Evolutionary conservation across 2,113 vertebrate species (phyloP).

Genomic region (Tauraco erythrolophus): DNA sequence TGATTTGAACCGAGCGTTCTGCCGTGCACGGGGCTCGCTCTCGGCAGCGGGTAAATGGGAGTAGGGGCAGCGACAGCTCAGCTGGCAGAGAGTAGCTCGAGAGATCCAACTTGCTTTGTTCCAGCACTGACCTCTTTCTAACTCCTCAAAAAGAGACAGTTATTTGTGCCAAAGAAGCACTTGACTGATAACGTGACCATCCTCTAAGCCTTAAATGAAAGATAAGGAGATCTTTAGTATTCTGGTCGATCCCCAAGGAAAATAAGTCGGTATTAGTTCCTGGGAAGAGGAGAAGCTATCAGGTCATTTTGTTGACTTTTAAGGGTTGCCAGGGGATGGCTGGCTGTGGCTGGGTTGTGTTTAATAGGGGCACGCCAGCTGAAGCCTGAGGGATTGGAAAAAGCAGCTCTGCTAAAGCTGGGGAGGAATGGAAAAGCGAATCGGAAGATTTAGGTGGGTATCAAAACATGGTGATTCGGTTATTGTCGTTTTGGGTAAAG

Average conservation of each 20-base stretch:
- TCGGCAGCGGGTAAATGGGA: fast-evolving
- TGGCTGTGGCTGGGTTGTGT: not conserved
- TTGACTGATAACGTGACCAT: not conserved
- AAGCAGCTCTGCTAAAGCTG: not conserved
- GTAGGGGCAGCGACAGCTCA: not conserved
- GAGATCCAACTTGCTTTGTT: not conserved
- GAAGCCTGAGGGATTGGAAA: not conserved
- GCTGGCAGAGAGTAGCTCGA: not conserved
- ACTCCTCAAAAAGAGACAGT: not conserved
- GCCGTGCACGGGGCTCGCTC: not conserved
- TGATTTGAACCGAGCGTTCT: fast-evolving
- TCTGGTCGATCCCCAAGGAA: not conserved
- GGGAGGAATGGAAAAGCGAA: not conserved
- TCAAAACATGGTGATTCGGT: fast-evolving
- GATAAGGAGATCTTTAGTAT: not conserved
- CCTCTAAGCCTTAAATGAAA: not conserved
- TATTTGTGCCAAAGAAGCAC: not conserved
- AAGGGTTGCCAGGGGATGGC: not conserved
- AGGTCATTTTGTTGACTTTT: not conserved
- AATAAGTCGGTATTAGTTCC: not conserved
- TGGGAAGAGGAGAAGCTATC: not conserved
- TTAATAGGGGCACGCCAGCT: not conserved
- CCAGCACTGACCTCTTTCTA: not conserved
- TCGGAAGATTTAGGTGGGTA: not conserved
- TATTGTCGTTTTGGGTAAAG: not conserved